Conservation (phyloP, 2,888 invertebrate genomes). For the Octonoba sinensis region DNA sequence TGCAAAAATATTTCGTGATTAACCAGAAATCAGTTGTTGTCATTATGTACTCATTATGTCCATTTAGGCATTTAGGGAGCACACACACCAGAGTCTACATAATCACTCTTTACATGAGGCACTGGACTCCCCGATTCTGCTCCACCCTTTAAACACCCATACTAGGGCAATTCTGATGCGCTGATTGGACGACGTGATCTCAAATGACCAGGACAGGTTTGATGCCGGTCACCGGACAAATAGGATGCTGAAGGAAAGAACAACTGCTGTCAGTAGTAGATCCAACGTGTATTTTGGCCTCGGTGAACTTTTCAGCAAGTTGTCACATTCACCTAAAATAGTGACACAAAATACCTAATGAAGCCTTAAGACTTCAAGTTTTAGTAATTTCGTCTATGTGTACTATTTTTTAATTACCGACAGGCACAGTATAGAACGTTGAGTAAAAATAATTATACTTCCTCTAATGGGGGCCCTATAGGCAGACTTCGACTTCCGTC, state of each 20-base stretch:
- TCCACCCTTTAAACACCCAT: slow-evolving; percentile 25
- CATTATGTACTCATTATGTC: too few species aligned
- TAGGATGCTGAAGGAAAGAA: slow-evolving; percentile 50
- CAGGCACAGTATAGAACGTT: too few species aligned
- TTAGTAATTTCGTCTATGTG: too few species aligned
- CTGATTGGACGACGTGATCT: slow-evolving; percentile 62
- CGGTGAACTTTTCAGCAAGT: slow-evolving; percentile 60
- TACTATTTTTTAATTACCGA: too few species aligned
- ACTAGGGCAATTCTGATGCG: slow-evolving; percentile 33
- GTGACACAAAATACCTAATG: slow-evolving; percentile 22
- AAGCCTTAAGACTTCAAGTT: too few species aligned
- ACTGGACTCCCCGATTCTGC: slow-evolving; percentile 45
- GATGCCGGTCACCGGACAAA: slow-evolving; percentile 59
- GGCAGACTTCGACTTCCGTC: too few species aligned
- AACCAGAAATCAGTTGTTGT: too few species aligned
- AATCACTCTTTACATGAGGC: slow-evolving; percentile 39
- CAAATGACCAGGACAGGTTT: slow-evolving; percentile 49
- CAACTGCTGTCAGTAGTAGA: slow-evolving; percentile 31
- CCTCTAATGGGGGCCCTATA: too few species aligned
- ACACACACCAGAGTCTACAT: slow-evolving; percentile 22
- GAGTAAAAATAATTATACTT: too few species aligned
- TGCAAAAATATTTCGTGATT: not conserved
- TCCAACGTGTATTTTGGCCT: slow-evolving; percentile 44
- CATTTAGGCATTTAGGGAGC: slow-evolving; percentile 26
- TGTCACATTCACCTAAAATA: slow-evolving; percentile 62